These are phyloP conservation scores for Pseudomyrmex flavicornis DNA, from an alignment of 1,140 invertebrate genomes.

Conservation along the genomic window DNA sequence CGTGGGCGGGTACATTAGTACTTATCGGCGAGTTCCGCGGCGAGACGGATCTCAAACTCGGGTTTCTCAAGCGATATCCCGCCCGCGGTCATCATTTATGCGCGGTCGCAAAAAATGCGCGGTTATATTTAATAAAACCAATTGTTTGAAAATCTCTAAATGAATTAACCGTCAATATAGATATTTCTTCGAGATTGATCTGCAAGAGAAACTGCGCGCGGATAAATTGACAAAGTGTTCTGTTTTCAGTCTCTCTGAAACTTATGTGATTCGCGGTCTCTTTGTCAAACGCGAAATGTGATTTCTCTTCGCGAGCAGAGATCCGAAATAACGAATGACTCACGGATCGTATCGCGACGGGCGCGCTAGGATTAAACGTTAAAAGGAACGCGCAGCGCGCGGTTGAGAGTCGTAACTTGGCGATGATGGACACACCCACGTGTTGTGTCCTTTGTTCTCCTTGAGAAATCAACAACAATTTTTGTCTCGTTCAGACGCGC, in stretches of 20 bases:
- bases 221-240: background rate
- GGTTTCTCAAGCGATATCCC: too few species aligned
- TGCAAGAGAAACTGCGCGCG: too few species aligned
- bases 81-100: too few species aligned
- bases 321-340: constrained; percentile 3
- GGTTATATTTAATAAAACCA: too few species aligned
- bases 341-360: background rate
- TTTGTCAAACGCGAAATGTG: background rate
- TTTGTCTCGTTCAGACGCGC: constrained; percentile 3
- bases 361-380: constrained; percentile 55
- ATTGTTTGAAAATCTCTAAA: too few species aligned
- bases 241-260: background rate
- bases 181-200: too few species aligned
- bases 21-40: constrained; percentile 32
- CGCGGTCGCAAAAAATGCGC: too few species aligned
- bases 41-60: background rate
- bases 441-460: constrained; percentile 59
- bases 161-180: too few species aligned
- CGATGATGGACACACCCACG: constrained; percentile 74
- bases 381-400: constrained; percentile 72
- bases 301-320: background rate
- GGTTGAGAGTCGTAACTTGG: constrained; percentile 73
- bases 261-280: background rate
- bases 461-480: constrained; percentile 28
- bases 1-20: constrained; percentile 67